Evolutionary conservation across 2,797 vertebrate genomes (phyloP).

Genomic region (Muscicapa striata): DNA sequence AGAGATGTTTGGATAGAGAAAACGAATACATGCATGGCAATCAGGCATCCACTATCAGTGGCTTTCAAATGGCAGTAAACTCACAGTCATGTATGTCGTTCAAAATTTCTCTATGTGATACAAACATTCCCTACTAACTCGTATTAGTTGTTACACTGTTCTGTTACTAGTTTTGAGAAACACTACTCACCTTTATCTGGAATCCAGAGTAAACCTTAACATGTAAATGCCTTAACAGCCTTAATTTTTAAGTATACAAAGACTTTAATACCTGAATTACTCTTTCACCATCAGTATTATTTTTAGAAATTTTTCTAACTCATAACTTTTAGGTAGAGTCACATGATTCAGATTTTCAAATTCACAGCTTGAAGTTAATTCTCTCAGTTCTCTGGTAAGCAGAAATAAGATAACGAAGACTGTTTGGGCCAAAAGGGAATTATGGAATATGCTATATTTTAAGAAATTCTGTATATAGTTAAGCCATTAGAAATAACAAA

Average conservation of each 20-base stretch:
- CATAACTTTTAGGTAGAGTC: not conserved
- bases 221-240: not conserved
- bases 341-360: not conserved
- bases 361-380: not conserved
- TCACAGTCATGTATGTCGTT: rapidly evolving
- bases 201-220: not conserved
- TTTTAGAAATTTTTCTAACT: not conserved
- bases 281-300: not conserved
- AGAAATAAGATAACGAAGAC: not conserved
- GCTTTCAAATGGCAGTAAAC: not conserved
- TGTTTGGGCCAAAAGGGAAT: not conserved
- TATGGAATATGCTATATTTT: rapidly evolving
- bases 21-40: not conserved
- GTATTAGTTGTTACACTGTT: not conserved
- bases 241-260: not conserved
- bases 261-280: not conserved
- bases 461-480: not conserved
- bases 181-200: not conserved
- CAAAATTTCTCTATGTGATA: not conserved
- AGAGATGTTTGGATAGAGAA: not conserved
- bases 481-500: not conserved
- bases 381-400: not conserved
- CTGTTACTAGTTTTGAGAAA: not conserved
- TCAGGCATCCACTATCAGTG: not conserved
- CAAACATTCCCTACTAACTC: not conserved